These are phyloP conservation scores for Patagioenas fasciata DNA, from an alignment of 2,113 vertebrate species.

Conservation along the genomic window DNA sequence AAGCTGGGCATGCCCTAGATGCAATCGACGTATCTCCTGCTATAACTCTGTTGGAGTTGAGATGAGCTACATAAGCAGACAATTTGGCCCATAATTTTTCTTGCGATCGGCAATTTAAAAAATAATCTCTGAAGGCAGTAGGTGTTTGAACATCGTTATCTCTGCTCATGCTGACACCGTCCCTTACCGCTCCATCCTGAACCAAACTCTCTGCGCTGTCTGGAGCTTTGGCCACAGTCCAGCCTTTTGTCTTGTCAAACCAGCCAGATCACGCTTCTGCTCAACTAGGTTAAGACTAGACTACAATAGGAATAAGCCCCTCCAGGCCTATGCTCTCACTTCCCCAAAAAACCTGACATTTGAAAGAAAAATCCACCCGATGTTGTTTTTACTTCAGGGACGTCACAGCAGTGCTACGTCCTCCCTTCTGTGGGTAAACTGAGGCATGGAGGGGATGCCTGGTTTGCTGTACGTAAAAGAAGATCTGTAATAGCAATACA, in stretches of 20 bases:
- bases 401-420: rapidly evolving
- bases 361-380: background rate
- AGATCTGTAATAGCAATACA: background rate
- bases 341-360: background rate
- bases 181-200: background rate
- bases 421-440: background rate
- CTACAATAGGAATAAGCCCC: background rate
- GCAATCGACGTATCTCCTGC: background rate
- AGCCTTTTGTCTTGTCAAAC: background rate
- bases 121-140: constrained; percentile 19
- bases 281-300: background rate
- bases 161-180: background rate
- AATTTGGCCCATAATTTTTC: constrained; percentile 19
- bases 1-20: background rate
- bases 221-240: background rate
- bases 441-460: background rate
- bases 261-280: background rate
- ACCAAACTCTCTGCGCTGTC: background rate
- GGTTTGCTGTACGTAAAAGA: background rate
- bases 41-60: constrained; percentile 17
- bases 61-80: constrained; percentile 17
- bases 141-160: background rate
- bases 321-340: background rate
- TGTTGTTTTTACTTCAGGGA: background rate
- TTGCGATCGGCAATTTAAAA: background rate